These are phyloP conservation scores for Lerista edwardsae DNA, from an alignment of 2,797 vertebrate species.

Conservation along the genomic window DNA sequence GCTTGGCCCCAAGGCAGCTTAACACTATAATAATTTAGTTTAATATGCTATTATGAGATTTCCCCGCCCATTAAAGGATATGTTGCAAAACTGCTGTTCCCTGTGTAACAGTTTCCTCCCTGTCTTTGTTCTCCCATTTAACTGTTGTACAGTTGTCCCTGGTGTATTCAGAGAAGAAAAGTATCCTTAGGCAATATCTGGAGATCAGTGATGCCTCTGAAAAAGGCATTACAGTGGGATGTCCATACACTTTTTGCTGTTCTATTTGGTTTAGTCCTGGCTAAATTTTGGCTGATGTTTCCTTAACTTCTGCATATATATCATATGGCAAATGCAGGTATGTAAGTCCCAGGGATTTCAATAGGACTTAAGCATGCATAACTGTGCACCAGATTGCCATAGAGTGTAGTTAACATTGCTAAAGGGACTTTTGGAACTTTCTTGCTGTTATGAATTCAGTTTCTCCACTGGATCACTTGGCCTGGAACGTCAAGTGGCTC, in stretches of 20 bases:
- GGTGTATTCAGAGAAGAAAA: not conserved
- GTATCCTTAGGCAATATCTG: no score
- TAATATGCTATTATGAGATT: no score
- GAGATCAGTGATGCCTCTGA: not conserved
- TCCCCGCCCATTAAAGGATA: no score
- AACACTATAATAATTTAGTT: no score
- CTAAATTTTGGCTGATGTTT: not conserved
- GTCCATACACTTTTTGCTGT: not conserved
- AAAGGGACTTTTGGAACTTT: not conserved
- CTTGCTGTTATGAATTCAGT: not conserved
- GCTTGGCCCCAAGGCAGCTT: no score
- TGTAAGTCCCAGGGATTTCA: not conserved
- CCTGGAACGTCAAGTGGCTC: not conserved
- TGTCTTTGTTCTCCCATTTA: not conserved
- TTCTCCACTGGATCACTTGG: not conserved
- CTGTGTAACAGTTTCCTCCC: no score
- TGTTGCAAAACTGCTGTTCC: no score
- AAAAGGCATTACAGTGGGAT: not conserved
- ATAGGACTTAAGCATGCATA: not conserved
- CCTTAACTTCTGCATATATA: not conserved
- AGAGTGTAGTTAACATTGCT: not conserved
- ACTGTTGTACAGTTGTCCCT: not conserved
- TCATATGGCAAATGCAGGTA: not conserved
- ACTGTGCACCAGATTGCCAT: not conserved
- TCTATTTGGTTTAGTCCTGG: not conserved